Evolutionary conservation across 2,888 invertebrate species (phyloP), one percentile per base, ranked within the genome.

Genomic region (Sylvicola cinctus): DNA sequence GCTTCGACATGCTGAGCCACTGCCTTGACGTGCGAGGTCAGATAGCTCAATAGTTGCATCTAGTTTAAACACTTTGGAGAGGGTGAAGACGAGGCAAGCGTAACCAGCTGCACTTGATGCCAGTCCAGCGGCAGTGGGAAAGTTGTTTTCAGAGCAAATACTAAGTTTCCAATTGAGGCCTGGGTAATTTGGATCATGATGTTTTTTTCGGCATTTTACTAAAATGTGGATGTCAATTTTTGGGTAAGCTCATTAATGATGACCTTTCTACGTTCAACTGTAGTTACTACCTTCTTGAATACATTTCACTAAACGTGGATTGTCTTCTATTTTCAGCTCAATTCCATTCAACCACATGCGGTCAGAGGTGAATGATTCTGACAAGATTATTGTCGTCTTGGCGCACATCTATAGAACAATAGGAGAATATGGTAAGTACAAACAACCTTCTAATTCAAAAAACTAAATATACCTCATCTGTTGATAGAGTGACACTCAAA

Each of bases 71-170:
- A 87, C 57, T 43, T 69, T 66, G 1, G 84, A 76, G 36, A 95
- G 56, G 1, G 85, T 73, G 43, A 67, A 73, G 1, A 85, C 85
- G 45, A 95, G 60, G 52, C 91, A 91, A 3, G 96, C 95, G 56
- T 91, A 96, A 3, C 98, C 98, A 28, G 98, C 93, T 16, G 98
- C 96, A 37, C 95, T 95, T 2, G 95, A 96, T 1, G 98, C 98
- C 32, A 99, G 63, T 1, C 98, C 98, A 36, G 96, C 95, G 3
- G 93, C 93, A 3, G 96, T 96, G 10, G 98, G 98, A 51, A 99
- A 99, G 62, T 96, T 96, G 55, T 98, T 98, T 49, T 74, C 74
- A 0, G 88, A 88, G 50, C 78, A 80, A 45, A 88, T 74, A 44
- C 75, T 78, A 26, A 88, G 50, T 48, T 80, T 77, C 75, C 77